Evolutionary conservation across 2,797 vertebrate species (phyloP).

Genomic region (Buphagus erythrorhynchus): DNA sequence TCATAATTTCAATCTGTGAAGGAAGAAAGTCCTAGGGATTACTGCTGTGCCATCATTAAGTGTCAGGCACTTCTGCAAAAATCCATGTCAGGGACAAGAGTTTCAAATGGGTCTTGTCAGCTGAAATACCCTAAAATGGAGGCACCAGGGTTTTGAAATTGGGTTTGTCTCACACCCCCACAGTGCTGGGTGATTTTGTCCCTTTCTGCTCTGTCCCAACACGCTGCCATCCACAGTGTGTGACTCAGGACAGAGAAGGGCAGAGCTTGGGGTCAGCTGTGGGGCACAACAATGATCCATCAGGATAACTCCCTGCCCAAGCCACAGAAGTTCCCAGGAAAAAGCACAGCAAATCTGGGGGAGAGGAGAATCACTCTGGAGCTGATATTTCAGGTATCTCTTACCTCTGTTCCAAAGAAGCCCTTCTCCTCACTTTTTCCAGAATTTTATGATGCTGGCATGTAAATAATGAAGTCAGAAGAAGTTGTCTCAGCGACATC

Average conservation of each 20-base stretch:
- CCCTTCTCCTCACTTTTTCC: background rate
- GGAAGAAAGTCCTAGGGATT: background rate
- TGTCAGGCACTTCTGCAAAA: background rate
- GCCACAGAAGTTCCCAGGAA: background rate
- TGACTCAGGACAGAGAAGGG: background rate
- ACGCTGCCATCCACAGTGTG: accelerated
- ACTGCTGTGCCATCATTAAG: background rate
- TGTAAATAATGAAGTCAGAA: background rate
- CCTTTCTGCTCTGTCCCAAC: background rate
- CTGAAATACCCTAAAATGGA: background rate
- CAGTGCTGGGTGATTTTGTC: background rate
- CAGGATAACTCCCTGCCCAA: background rate
- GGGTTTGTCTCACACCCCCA: background rate
- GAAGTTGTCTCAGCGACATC: background rate
- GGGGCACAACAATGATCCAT: background rate
- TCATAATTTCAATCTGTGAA: background rate
- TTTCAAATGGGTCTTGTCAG: background rate
- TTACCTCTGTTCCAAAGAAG: background rate
- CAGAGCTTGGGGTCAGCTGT: background rate
- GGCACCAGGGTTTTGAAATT: background rate
- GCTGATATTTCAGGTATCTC: background rate
- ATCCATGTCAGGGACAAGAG: background rate
- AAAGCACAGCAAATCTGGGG: background rate
- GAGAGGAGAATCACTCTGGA: background rate
- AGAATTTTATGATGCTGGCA: background rate